Base-by-base conservation (phyloP, 2,113 vertebrate species). In the Emydocephalus ijimae region DNA sequence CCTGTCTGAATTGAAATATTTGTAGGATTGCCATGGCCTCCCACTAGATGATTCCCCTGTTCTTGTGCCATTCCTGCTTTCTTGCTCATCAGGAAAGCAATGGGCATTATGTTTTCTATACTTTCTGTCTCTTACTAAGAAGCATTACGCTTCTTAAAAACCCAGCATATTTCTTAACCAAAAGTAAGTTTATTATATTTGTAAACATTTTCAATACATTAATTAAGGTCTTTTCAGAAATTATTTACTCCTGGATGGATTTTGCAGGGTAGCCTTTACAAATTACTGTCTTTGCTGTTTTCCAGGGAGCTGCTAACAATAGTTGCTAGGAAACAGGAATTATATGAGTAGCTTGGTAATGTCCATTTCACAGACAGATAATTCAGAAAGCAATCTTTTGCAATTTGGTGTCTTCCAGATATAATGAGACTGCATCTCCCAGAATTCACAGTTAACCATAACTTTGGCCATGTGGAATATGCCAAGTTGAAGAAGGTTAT, bases 311-410 rank as follows among this genome's bases (percentile, higher is more conserved):
- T 88, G 52, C 74, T 57, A 90, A 50, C 61, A 20, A 61, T 88
- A 88, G 91, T 92, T 92, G 86, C 91, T 92, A 92, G 91, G 91
- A 88, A 88, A 92, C 91, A 45, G 45, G 39, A 64, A 14, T 92
- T 57, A 21, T 59, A 34, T 89, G 86, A 52, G 86, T 50, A 89
- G 56, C n/a, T 34, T 89, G 88, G 55, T 56, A 57, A 39, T 59
- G 39, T 23, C 55, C 54, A 81, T 81, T 81, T 21, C 74, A 81
- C 74, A 81, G 74, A 81, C 74, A 23, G 74, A 81, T 81, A 81
- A 81, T 81, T 8, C 74, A 81, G 34, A 81, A 34, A 81, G 34
- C 74, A 81, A 43, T 81, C 74, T 81, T 81, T 43, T 43, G 74
- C 74, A 81, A 81, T 81, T 81, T 81, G 74, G 74, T 39, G 54